Evolutionary conservation across 2,888 invertebrate genomes (phyloP).

Genomic region (Platypus cylindrus): DNA sequence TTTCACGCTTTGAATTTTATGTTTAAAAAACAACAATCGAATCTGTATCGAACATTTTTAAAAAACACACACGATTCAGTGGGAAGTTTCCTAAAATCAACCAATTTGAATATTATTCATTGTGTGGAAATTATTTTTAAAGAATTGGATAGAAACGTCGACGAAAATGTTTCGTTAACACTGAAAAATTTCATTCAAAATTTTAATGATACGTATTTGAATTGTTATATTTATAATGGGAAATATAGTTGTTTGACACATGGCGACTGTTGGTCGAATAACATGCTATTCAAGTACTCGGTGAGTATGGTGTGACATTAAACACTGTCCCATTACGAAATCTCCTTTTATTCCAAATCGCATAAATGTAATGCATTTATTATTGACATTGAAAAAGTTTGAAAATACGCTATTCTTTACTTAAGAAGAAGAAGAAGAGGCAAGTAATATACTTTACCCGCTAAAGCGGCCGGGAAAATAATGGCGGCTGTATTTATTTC

Average conservation of each 20-base stretch:
- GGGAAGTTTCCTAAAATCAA: not conserved
- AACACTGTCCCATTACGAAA: no score
- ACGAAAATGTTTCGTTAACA: not conserved
- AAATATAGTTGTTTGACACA: slow-evolving; percentile 9
- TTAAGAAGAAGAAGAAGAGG: no score
- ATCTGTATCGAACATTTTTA: slow-evolving; percentile 5
- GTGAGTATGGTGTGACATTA: slow-evolving; percentile 13
- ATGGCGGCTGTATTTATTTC: no score
- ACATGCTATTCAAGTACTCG: slow-evolving; percentile 16
- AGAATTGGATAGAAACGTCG: not conserved
- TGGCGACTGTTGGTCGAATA: slow-evolving; percentile 15
- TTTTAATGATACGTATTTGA: slow-evolving; percentile 2
- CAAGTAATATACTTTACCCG: no score
- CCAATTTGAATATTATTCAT: not conserved
- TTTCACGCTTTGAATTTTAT: slow-evolving; percentile 10
- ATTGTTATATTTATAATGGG: slow-evolving; percentile 10
- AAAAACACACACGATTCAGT: no score
- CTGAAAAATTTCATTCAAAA: not conserved
- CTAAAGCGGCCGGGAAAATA: no score
- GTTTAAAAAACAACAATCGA: slow-evolving; percentile 6
- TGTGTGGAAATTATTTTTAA: not conserved
- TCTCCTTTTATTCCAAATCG: no score
- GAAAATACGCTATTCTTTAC: no score
- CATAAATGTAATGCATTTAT: no score
- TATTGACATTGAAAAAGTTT: no score